Conservation (phyloP, 2,113 vertebrate genomes). For the Sinocyclocheilus rhinocerous region DNA sequence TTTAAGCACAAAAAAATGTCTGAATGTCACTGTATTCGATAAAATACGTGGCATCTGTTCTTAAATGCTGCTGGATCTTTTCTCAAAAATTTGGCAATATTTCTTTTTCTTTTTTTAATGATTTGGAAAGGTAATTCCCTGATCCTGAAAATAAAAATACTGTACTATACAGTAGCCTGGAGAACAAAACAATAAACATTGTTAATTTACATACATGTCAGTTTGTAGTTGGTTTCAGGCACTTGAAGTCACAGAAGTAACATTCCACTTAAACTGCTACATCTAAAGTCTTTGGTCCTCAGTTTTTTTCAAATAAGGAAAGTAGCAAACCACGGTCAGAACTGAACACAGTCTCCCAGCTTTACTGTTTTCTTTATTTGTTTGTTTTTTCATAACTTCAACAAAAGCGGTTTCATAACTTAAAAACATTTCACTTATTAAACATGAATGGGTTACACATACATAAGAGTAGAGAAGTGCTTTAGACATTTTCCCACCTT, state of each 20-base stretch:
- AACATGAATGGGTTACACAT: constrained; percentile 34
- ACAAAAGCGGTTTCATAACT: constrained; percentile 24
- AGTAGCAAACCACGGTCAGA: constrained; percentile 67
- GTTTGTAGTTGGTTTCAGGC: constrained; percentile 68
- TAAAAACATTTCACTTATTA: constrained; percentile 66
- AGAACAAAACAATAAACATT: constrained; percentile 59
- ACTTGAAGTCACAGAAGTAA: constrained; percentile 70
- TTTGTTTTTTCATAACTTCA: constrained; percentile 1
- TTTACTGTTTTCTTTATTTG: constrained; percentile 30
- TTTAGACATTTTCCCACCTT: constrained; percentile 53
- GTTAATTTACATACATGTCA: constrained; percentile 59
- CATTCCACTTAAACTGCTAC: constrained; percentile 61
- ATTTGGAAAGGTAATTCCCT: constrained; percentile 65
- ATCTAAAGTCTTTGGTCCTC: constrained; percentile 69
- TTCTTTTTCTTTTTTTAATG: constrained; percentile 60
- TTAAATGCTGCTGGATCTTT: not conserved
- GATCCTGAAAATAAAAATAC: constrained; percentile 64
- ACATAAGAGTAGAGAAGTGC: constrained; percentile 42
- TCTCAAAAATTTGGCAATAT: constrained; percentile 51
- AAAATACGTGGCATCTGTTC: not conserved
- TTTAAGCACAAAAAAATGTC: not conserved
- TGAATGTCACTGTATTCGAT: not conserved
- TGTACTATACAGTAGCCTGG: constrained; percentile 61
- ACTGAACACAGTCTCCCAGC: constrained; percentile 62
- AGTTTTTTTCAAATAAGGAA: constrained; percentile 47